Conservation (phyloP, 2,797 vertebrate species). For the Gallinago nigripennis region DNA sequence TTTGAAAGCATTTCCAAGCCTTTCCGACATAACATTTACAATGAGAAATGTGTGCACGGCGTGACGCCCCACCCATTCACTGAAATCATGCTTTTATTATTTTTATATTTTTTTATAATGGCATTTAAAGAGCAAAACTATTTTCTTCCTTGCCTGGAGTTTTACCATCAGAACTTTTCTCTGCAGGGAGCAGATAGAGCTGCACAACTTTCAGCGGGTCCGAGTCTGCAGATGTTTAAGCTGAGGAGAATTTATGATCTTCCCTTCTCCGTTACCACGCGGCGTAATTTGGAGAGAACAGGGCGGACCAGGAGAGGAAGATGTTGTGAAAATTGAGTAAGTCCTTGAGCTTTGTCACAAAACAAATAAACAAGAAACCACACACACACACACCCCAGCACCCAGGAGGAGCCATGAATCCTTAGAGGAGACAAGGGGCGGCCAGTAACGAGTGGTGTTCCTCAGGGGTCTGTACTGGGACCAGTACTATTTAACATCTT, state of each 20-base stretch:
- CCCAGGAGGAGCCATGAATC: not conserved
- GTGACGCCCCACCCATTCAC: not conserved
- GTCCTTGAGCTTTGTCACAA: not conserved
- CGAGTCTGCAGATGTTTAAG: not conserved
- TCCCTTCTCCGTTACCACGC: not conserved
- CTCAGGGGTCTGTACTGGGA: too few relatives aligned
- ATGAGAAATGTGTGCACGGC: constrained; percentile 4
- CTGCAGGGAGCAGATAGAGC: not conserved
- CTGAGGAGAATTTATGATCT: not conserved
- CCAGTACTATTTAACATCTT: too few relatives aligned
- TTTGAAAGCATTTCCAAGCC: constrained; percentile 35
- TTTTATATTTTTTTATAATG: not conserved
- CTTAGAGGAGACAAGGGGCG: not conserved
- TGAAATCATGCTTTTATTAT: not conserved
- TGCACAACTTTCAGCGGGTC: not conserved
- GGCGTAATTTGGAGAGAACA: not conserved
- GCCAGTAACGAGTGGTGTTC: too few relatives aligned
- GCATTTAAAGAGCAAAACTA: constrained; percentile 50
- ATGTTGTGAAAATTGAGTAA: not conserved
- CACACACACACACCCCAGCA: not conserved
- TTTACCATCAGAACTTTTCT: not conserved
- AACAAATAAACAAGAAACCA: not conserved
- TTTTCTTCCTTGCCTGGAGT: constrained; percentile 12
- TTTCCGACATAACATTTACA: constrained; percentile 43
- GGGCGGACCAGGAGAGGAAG: not conserved